phyloP scores from a whole-genome alignment of 2,888 invertebrate genomes.

The Dryomyza anilis region DNA sequence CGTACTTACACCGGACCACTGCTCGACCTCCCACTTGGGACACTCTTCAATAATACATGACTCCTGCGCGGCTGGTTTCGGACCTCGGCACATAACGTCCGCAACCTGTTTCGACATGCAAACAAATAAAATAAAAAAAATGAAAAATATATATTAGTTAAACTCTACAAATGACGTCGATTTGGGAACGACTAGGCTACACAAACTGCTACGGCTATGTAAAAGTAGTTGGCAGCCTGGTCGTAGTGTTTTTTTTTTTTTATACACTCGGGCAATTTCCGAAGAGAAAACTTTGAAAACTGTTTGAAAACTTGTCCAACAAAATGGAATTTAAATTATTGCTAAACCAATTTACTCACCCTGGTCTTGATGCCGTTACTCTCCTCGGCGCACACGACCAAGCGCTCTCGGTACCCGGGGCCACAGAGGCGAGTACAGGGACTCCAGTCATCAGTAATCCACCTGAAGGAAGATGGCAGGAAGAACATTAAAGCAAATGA shows the following conservation, averaged over 20 bases:
- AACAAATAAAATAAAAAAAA: conserved; percentile 33
- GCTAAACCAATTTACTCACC: conserved; percentile 63
- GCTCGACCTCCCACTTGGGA: conserved; percentile 83
- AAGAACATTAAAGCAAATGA: conserved; percentile 21
- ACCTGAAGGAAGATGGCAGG: conserved; percentile 64
- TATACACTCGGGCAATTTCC: not conserved
- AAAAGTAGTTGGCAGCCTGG: conserved; percentile 14
- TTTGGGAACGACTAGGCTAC: conserved; percentile 10
- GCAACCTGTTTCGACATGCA: conserved; percentile 65
- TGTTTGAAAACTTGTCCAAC: too few relatives aligned
- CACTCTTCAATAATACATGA: conserved; percentile 85
- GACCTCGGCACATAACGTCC: conserved; percentile 77
- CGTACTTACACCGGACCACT: conserved; percentile 88
- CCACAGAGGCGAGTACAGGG: conserved; percentile 86
- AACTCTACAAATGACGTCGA: not conserved
- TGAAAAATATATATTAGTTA: too few relatives aligned
- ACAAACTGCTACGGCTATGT: not conserved
- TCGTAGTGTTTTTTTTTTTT: too few relatives aligned
- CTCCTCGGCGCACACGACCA: conserved; percentile 84
- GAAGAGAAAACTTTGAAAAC: conserved; percentile 5
- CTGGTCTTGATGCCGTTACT: conserved; percentile 79
- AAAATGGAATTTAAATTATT: conserved; percentile 22
- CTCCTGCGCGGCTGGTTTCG: conserved; percentile 80
- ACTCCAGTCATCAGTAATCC: conserved; percentile 89
- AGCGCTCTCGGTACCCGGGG: conserved; percentile 78